Evolutionary conservation across 2,797 vertebrate genomes (phyloP).

Genomic region (Acanthopagrus latus): DNA sequence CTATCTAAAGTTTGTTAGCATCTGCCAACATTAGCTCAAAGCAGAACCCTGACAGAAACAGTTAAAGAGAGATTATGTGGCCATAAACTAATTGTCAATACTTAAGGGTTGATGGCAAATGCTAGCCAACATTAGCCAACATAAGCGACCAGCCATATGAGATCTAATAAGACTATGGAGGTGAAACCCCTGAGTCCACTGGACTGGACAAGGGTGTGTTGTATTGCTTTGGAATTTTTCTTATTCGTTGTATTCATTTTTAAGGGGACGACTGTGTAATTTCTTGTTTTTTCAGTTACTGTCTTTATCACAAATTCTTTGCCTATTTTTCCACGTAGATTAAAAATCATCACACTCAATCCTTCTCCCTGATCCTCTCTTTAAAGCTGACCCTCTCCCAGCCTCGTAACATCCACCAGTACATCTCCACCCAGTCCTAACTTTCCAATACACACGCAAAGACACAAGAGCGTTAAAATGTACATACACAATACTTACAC

Average conservation of each 20-base stretch:
- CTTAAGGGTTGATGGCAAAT: too few species aligned
- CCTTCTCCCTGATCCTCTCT: conserved; percentile 21
- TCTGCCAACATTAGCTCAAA: neutral
- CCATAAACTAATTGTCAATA: neutral
- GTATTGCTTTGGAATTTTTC: neutral
- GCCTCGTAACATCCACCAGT: conserved; percentile 63
- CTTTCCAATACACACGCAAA: conserved; percentile 52
- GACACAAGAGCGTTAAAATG: conserved; percentile 14
- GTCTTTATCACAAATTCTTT: conserved; percentile 23
- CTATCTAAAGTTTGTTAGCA: neutral
- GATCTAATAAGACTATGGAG: neutral
- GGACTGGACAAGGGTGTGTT: neutral
- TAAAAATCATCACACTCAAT: conserved; percentile 22
- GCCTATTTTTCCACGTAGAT: conserved; percentile 26
- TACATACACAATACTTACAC: conserved; percentile 36
- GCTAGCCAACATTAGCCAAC: neutral
- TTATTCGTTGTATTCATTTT: neutral
- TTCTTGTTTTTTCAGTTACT: conserved; percentile 9
- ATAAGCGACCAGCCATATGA: neutral
- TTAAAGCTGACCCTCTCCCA: conserved; percentile 64
- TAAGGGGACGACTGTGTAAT: neutral
- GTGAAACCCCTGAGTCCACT: neutral
- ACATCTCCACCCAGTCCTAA: conserved; percentile 64
- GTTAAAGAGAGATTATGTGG: neutral
- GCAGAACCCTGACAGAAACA: neutral